Conservation (phyloP, 2,113 vertebrate genomes). For the Malurus melanocephalus region DNA sequence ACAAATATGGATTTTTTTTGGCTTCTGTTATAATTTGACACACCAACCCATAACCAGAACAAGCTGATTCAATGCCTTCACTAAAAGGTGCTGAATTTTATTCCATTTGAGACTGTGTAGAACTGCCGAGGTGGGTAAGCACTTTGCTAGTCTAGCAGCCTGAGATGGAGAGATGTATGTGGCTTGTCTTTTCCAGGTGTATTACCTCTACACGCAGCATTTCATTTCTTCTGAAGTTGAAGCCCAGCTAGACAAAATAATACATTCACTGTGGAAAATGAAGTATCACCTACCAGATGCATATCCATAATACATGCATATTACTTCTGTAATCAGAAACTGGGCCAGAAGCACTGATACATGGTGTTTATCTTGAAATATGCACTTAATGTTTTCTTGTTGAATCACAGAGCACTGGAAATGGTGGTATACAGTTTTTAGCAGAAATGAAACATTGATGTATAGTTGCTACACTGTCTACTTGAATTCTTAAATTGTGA, state of each 20-base stretch:
- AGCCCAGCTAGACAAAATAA: not conserved
- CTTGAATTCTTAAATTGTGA: conserved; percentile 27
- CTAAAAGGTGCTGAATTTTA: not conserved
- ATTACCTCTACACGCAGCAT: not conserved
- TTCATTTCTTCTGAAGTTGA: not conserved
- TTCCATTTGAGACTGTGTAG: not conserved
- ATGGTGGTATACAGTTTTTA: not conserved
- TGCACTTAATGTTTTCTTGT: not conserved
- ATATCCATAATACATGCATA: not conserved
- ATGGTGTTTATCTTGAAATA: not conserved
- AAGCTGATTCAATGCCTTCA: not conserved
- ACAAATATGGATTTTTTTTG: not conserved
- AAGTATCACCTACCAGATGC: not conserved
- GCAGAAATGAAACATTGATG: not conserved
- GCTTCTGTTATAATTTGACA: not conserved
- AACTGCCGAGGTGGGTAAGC: not conserved
- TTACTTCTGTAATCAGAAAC: not conserved
- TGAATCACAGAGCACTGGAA: not conserved
- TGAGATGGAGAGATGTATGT: not conserved
- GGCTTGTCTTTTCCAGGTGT: not conserved
- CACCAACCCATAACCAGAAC: not conserved
- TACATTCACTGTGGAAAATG: not conserved
- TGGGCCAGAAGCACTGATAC: not conserved
- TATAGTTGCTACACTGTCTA: not conserved
- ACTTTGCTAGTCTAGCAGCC: not conserved